These are phyloP conservation scores for Echinarachnius parma DNA, from an alignment of 53 echinoderm and acorn worm genomes.

Conservation along the genomic window DNA sequence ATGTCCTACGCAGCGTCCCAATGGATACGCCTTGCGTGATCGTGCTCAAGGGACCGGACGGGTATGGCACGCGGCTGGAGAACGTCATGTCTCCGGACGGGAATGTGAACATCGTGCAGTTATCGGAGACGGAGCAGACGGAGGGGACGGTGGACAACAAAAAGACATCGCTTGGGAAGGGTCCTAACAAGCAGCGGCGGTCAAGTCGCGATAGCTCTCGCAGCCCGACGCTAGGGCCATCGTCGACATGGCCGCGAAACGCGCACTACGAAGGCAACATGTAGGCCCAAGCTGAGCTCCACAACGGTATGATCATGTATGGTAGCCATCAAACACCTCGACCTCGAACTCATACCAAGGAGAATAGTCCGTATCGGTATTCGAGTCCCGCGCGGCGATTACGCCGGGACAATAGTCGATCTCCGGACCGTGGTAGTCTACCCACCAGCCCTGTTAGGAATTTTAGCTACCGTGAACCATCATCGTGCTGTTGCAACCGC, in stretches of 20 bases:
- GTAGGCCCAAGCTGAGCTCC: conserved; percentile 59
- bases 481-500: conserved; percentile 65
- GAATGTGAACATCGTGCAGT: conserved; percentile 70
- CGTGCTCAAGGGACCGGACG: conserved; percentile 88
- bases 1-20: conserved; percentile 92
- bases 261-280: conserved; percentile 54
- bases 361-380: conserved; percentile 76
- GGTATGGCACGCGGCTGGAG: conserved; percentile 81
- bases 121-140: conserved; percentile 59
- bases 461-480: conserved; percentile 74
- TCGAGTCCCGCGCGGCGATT: conserved; percentile 73
- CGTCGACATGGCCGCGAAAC: conserved; percentile 73
- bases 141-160: conserved; percentile 32
- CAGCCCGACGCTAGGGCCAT: conserved; percentile 61
- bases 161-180: conserved; percentile 46
- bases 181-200: conserved; percentile 65
- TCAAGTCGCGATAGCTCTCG: conserved; percentile 56
- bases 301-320: conserved; percentile 58
- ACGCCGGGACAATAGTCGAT: conserved; percentile 72
- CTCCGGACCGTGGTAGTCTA: conserved; percentile 80
- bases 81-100: conserved; percentile 85
- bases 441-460: conserved; percentile 83
- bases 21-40: conserved; percentile 92
- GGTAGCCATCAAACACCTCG: conserved; percentile 44
- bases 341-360: conserved; percentile 59